Evolutionary conservation across 1,140 invertebrate genomes (phyloP).

Genomic region (Dinoponera quadriceps): DNA sequence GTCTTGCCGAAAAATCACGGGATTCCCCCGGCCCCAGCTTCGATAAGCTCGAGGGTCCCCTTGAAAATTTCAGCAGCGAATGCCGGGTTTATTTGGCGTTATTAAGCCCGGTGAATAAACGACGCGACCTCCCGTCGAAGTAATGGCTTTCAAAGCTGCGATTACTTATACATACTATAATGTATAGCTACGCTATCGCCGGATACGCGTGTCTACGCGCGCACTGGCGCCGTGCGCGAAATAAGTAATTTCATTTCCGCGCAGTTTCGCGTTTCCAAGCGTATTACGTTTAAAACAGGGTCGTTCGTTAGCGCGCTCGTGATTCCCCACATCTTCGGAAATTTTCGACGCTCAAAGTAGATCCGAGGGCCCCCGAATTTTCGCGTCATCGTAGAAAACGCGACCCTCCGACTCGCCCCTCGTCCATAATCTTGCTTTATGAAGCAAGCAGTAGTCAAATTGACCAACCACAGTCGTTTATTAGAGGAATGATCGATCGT

Average conservation of each 20-base stretch:
- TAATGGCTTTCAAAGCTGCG: conserved; percentile 41
- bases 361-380: conserved; percentile 19
- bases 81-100: conserved; percentile 16
- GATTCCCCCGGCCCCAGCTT: too few species aligned
- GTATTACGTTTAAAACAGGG: conserved; percentile 31
- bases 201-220: neutral
- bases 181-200: neutral
- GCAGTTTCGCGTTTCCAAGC: conserved; percentile 16
- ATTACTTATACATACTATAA: conserved; percentile 46
- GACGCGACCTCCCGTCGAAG: neutral
- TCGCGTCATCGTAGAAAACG: neutral
- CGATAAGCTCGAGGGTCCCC: too few species aligned
- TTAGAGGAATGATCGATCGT: too few species aligned
- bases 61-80: conserved; percentile 18
- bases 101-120: conserved; percentile 42
- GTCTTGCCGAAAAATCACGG: too few species aligned
- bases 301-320: conserved; percentile 4
- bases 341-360: conserved; percentile 24
- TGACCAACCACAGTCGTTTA: too few species aligned
- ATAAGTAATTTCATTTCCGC: conserved; percentile 53
- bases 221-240: neutral
- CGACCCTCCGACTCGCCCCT: conserved; percentile 6
- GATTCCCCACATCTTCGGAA: conserved; percentile 16
- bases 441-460: too few species aligned
- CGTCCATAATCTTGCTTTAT: too few species aligned